Evolutionary conservation across 2,797 vertebrate species (phyloP), one percentile per base, ranked within the genome.

Genomic region (Vultur gryphus): DNA sequence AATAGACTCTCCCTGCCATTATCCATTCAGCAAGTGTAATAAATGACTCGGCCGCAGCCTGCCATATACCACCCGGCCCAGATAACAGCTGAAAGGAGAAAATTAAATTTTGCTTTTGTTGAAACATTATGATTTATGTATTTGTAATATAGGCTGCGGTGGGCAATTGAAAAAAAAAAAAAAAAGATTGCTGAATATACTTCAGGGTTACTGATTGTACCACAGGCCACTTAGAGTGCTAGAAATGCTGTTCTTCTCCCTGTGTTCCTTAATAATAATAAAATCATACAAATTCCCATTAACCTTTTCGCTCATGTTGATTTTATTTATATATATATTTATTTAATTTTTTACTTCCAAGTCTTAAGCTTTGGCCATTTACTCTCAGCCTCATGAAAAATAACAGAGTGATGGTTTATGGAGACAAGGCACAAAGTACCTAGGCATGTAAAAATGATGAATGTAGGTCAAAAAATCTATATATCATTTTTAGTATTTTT

Each of bases 81-180:
- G 99, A 99, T 99, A 99, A 99, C 99, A 98, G 98, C 97, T 98
- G 98, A 99, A 99, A 99, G 98, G 98, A 98, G 99, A 98, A 99
- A 99, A 99, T 99, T 98, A 99, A 99, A 99, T 99, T 99, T 98
- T 99, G 99, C 99, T 99, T 99, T 99, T 99, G 98, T 99, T 99
- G 98, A 99, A 99, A 99, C 99, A 99, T 99, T 99, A 99, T 99
- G 99, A 99, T 99, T 99, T 99, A 99, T 99, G 99, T 99, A 99
- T 99, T 98, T 98, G 98, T 98, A 99, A 99, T 99, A 98, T 98
- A 98, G 98, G 98, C 98, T 98, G 98, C 93, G 98, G 98, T 98
- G 98, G 98, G 98, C 98, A 98, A 98, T 97, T 98, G 98, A 93
- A 94, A 98, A 97, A 97, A 95, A 95, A 95, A 97, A 96, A 94